Evolutionary conservation across 2,797 vertebrate genomes (phyloP), one percentile per base, ranked within the genome.

Genomic region (Sorex maritimensis): DNA sequence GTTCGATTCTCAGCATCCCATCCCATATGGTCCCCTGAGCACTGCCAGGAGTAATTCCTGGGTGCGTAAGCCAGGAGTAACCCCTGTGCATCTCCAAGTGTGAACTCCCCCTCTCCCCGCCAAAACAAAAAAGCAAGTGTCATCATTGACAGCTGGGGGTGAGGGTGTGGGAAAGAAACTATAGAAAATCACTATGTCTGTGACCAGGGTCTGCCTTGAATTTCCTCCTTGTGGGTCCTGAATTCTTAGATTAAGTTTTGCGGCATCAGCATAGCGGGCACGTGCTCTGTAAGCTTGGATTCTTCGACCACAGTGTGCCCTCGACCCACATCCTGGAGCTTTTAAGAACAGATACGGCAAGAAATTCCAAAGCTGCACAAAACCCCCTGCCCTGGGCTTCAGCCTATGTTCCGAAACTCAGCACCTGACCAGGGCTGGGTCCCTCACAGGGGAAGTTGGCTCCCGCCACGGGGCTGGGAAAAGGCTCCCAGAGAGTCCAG

Each of bases 231-330:
- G 68, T 26, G 82, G 24, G 63, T 9, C 2, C 4, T 67, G 82
- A 83, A 38, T 58, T 87, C 55, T 91, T 82, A 75, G 30, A 23
- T 61, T 74, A 28, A 23, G 34, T 61, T 58, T 41, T 87, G 65
- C 78, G 30, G 2, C 0, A 2, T 93, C 89, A 92, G 93, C 90
- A 52, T 61, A 75, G 52, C 2, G 2, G 30, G 26, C 30, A 4
- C 30, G 58, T 75, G 17, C 93, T 85, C 46, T 68, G 14, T 52
- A 88, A 90, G 26, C 7, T 65, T 28, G 80, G 21, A 52, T 23
- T 79, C 94, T 90, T 88, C 92, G 74, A 28, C 83, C 92, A 86
- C 71, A 38, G 46, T 61, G 13, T 10, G 13, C 52, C 88, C 88
- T 55, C 94, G 44, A 78, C 81, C 80, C 58, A 86, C 86, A 93